A percentile compares a stretch with the other conserved stretches of the same genome.
phyloP scores from a whole-genome alignment of 92 coral and sea anemone species.

The Pocillopora grandis region DNA sequence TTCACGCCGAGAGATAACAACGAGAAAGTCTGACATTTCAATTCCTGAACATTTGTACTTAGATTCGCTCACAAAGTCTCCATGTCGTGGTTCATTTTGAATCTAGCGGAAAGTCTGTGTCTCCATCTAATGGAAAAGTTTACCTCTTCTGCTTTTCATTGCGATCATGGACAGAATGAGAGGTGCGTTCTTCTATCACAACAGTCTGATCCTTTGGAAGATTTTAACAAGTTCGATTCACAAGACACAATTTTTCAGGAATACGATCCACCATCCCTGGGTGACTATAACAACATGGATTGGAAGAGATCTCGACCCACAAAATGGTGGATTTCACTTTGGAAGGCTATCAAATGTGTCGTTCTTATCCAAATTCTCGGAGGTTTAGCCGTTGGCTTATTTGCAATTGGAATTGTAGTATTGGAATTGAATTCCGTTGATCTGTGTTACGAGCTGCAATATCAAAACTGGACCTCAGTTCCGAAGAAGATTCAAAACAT shows the following conservation, averaged over 20 bases:
- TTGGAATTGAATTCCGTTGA: constrained; percentile 69
- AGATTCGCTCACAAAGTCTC: too few relatives aligned
- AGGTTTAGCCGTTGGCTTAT: background rate
- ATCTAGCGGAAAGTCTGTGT: too few relatives aligned
- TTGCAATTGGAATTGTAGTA: constrained; percentile 40
- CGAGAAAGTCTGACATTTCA: too few relatives aligned
- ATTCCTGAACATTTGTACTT: too few relatives aligned
- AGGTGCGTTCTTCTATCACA: too few relatives aligned
- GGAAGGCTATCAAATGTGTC: background rate
- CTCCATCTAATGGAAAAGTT: too few relatives aligned
- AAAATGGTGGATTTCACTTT: constrained; percentile 1
- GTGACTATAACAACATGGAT: constrained; percentile 36
- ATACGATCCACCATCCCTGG: background rate
- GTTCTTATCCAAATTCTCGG: too few relatives aligned
- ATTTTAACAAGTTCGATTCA: constrained; percentile 25
- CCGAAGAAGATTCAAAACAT: constrained; percentile 38
- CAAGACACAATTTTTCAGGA: too few relatives aligned
- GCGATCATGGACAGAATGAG: too few relatives aligned
- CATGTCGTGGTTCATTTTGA: too few relatives aligned
- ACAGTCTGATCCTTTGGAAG: constrained; percentile 5
- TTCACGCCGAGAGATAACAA: too few relatives aligned
- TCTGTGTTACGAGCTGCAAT: constrained; percentile 43
- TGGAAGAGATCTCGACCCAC: constrained; percentile 46
- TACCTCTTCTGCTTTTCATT: too few relatives aligned
- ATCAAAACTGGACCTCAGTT: constrained; percentile 6